Base-by-base conservation (phyloP, 2,797 vertebrate genomes). In the Eulemur albifrons region DNA sequence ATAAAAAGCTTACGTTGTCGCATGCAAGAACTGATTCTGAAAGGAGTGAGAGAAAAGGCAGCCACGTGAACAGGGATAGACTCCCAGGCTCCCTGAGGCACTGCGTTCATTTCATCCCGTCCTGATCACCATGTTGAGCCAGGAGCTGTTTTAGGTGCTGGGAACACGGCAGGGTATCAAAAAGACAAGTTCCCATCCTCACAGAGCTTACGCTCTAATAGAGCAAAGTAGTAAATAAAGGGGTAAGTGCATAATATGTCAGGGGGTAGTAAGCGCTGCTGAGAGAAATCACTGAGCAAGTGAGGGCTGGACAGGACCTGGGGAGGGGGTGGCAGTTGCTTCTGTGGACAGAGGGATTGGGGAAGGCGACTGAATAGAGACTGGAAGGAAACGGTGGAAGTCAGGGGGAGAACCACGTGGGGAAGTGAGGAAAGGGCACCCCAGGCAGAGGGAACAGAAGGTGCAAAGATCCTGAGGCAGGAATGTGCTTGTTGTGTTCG, bases 31-130 rank as follows among this genome's bases (percentile, higher is more conserved):
- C 35, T 8, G 23, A 54, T 15, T 30, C 80, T 50, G 10, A n/a
- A 63, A 35, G 7, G 17, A 11, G n/a, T 8, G n/a, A 65, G 21
- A 54, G 30, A 7, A 10, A 7, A 59, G 30, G 86, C 32, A 50
- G 63, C n/a, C 1, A 1, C 0, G 0, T 2, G 69, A 45, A 40
- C 23, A 5, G 38, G 35, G 32, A 2, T 0, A 15, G 54, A 2
- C 0, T 1, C 13, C 43, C 54, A 13, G 15, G 83, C 83, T 23
- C 38, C 5, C 30, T 0, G 35, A 11, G 20, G 57, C 30, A 0
- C 73, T 1, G 25, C 3, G 35, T 14, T 11, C 72, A 52, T 21
- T 32, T 48, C 63, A 14, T 10, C 32, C 38, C 43, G 40, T 4
- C 73, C 11, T 15, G 65, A 45, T 20, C 38, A 3, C 65, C 38